Evolutionary conservation across 2,888 invertebrate genomes (phyloP).

Genomic region (Volucella bombylans): DNA sequence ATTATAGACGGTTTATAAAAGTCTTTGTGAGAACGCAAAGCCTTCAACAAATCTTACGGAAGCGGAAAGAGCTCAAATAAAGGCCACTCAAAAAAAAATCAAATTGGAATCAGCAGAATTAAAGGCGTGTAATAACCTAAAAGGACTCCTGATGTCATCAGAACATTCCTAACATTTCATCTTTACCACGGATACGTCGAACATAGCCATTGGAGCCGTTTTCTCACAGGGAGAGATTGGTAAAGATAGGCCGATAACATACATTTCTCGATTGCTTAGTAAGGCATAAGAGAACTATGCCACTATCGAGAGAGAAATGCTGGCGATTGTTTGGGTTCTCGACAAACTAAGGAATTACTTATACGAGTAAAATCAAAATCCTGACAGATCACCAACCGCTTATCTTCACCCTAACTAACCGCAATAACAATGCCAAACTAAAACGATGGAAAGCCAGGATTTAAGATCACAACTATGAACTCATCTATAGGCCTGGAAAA

Average conservation of each 20-base stretch:
- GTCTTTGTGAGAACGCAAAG: too few species aligned
- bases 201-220: background rate
- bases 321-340: too few species aligned
- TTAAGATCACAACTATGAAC: conserved; percentile 56
- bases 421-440: conserved; percentile 47
- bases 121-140: too few species aligned
- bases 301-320: too few species aligned
- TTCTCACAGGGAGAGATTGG: too few species aligned
- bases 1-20: too few species aligned
- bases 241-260: conserved; percentile 20
- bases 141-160: too few species aligned
- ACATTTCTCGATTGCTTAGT: background rate
- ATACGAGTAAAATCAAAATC: conserved; percentile 41
- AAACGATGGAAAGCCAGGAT: conserved; percentile 61
- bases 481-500: conserved; percentile 49
- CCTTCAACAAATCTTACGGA: too few species aligned
- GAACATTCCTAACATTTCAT: conserved; percentile 33
- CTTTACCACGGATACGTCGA: conserved; percentile 19
- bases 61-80: too few species aligned
- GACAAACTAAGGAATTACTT: conserved; percentile 43
- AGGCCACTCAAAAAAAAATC: too few species aligned
- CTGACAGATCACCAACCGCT: conserved; percentile 54
- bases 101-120: too few species aligned
- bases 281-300: conserved; percentile 58
- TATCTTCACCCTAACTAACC: conserved; percentile 32